Evolutionary conservation across 2,797 vertebrate species (phyloP).

Genomic region (Scleropages formosus): DNA sequence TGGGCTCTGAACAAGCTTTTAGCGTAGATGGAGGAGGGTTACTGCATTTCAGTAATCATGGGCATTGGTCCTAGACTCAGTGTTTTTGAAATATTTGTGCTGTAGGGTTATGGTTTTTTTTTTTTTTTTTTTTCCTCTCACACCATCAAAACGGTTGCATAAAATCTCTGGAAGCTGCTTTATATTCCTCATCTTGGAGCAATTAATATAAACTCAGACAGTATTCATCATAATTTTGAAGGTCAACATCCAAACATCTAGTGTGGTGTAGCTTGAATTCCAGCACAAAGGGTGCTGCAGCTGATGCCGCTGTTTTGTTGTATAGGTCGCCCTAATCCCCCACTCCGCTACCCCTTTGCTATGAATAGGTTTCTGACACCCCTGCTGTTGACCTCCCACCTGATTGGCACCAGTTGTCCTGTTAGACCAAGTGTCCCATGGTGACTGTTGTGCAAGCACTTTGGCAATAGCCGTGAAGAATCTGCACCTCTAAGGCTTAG

Average conservation of each 20-base stretch:
- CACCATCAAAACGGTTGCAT: not conserved
- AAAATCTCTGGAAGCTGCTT: not conserved
- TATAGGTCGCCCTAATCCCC: conserved; percentile 28
- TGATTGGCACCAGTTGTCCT: conserved; percentile 32
- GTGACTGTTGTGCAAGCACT: conserved; percentile 18
- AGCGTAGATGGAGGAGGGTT: no score
- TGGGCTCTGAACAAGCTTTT: not conserved
- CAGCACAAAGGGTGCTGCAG: conserved; percentile 53
- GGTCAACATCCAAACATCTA: no score
- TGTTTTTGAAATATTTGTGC: not conserved
- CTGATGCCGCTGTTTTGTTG: conserved; percentile 61
- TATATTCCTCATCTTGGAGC: no score
- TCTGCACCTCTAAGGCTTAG: conserved; percentile 20
- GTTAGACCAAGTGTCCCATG: conserved; percentile 19
- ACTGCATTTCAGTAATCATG: no score
- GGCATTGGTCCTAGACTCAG: no score
- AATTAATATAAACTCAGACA: no score
- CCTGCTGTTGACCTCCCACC: conserved; percentile 8
- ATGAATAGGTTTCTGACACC: conserved; percentile 13
- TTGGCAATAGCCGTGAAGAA: not conserved
- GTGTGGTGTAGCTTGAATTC: not conserved
- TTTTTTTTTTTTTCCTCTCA: not conserved
- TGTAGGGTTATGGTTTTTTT: not conserved
- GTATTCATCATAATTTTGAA: no score
- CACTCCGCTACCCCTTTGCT: not conserved